phyloP scores from a whole-genome alignment of 2,797 vertebrate species.

The Natrix natrix region DNA sequence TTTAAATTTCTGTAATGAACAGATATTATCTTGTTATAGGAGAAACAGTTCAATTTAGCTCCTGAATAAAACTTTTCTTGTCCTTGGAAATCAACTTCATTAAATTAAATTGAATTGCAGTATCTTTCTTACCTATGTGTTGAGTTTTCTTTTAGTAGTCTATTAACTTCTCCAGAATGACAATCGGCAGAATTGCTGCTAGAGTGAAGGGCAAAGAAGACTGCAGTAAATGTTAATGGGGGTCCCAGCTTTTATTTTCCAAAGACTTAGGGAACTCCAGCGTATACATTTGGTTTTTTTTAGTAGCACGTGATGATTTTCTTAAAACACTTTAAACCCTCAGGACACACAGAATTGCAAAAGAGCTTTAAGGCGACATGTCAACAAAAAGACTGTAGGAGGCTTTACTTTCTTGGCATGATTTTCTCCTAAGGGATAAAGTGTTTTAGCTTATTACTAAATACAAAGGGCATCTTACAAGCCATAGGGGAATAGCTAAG shows the following conservation, averaged over 20 bases:
- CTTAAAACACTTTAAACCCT: constrained; percentile 56
- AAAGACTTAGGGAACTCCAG: background rate
- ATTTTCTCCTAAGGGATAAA: constrained; percentile 56
- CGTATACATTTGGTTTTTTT: constrained; percentile 58
- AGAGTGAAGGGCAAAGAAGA: background rate
- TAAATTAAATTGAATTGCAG: background rate
- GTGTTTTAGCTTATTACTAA: constrained; percentile 64
- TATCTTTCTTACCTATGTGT: constrained; percentile 42
- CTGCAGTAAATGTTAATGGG: background rate
- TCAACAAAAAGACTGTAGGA: constrained; percentile 43
- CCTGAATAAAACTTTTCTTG: background rate
- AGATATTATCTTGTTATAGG: background rate
- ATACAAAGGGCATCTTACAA: rapidly evolving
- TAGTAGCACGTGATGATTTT: constrained; percentile 57
- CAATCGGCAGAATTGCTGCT: background rate
- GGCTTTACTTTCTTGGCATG: rapidly evolving
- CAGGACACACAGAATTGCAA: constrained; percentile 58
- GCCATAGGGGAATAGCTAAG: background rate
- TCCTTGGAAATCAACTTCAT: background rate
- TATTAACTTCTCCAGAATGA: background rate
- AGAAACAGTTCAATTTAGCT: rapidly evolving
- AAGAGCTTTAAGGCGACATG: constrained; percentile 57
- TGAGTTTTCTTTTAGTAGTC: background rate
- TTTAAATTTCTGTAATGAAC: background rate
- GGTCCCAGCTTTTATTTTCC: constrained; percentile 5